phyloP scores from a whole-genome alignment of 2,888 invertebrate genomes.

The Eucera pruinosa region DNA sequence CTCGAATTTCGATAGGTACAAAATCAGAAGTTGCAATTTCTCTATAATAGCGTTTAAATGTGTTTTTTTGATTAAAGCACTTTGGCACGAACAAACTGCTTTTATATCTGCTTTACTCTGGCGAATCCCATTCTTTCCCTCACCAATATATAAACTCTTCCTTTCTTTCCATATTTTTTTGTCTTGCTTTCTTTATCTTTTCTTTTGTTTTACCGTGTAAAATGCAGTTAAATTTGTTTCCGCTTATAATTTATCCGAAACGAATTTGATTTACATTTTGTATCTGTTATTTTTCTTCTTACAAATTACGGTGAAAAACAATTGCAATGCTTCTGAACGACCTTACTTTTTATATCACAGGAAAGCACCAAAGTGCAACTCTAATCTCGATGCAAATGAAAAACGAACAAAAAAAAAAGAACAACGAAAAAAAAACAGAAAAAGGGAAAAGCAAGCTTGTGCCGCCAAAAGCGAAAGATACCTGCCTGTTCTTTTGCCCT shows the following conservation, averaged over 20 bases:
- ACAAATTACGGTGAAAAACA: slow-evolving; percentile 55
- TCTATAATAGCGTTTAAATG: slow-evolving; percentile 36
- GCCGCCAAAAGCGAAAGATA: slow-evolving; percentile 66
- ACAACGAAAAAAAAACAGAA: too few species aligned
- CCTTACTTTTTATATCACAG: slow-evolving; percentile 72
- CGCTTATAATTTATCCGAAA: slow-evolving; percentile 41
- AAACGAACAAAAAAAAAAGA: too few species aligned
- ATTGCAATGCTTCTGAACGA: slow-evolving; percentile 54
- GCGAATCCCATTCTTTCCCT: slow-evolving; percentile 35
- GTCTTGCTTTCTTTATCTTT: slow-evolving; percentile 17
- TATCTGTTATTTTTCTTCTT: slow-evolving; percentile 17
- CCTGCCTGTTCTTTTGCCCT: slow-evolving; percentile 61
- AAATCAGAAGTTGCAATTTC: slow-evolving; percentile 37
- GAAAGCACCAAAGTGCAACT: slow-evolving; percentile 69
- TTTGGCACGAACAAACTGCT: slow-evolving; percentile 72
- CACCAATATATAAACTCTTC: slow-evolving; percentile 21
- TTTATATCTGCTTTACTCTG: slow-evolving; percentile 45
- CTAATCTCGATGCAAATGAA: slow-evolving; percentile 58
- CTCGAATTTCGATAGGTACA: slow-evolving; percentile 32
- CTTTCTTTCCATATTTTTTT: not conserved
- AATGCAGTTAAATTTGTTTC: slow-evolving; percentile 26
- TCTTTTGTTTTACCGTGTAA: slow-evolving; percentile 17
- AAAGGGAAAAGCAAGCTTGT: slow-evolving; percentile 55
- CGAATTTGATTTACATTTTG: slow-evolving; percentile 41
- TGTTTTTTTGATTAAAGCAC: slow-evolving; percentile 66